Base-by-base conservation (phyloP, 2,888 invertebrate genomes). In the Perizoma flavofasciatum region DNA sequence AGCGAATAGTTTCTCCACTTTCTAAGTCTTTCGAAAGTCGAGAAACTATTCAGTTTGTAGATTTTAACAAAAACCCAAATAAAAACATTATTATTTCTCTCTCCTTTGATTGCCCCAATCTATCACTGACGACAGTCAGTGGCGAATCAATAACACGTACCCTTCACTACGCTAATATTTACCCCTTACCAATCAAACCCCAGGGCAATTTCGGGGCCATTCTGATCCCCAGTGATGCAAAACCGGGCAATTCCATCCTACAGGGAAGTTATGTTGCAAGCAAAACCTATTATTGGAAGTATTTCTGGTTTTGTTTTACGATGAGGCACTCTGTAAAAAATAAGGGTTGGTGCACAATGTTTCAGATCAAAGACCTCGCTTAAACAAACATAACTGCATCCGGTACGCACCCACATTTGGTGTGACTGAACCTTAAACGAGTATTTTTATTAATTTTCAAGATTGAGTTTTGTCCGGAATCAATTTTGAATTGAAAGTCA, bases 261-360 rank as follows among this genome's bases (percentile, higher is more conserved):
- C 60, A 63, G 59, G 57, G 50, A 65, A 61, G 67, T 59, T 65
- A 69, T 67, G 69, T 58, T 67, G 65, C 65, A 63, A 61, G 59
- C 68, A 61, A 65, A 67, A 69, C 61, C 69, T 64, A 67, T 69
- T 69, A 69, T 67, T 65, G 63, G 56, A 62, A 69, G 66, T 69
- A 67, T 66, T 63, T 63, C 61, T 62, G 63, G 63, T 67, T 63
- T 69, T 66, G 69, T 64, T 69, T 62, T 69, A 69, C 63, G 69
- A 67, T 59, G 44, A 34, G 6, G 59, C 51, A 63, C 59, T 61
- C 60, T 63, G 63, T 63, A 53, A 67, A 63, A 66, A 53, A 51
- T 61, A 33, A 52, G 50, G 65, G 41, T 11, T 54, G 55, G 63
- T 60, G 43, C 50, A 61, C 49, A n/a, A 41, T 49, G 56, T n/a